Percentiles rank a stretch among this genome's conserved stretches.
Evolutionary conservation across 1,140 invertebrate species (phyloP).

Genomic region (Ectropis grisescens): DNA sequence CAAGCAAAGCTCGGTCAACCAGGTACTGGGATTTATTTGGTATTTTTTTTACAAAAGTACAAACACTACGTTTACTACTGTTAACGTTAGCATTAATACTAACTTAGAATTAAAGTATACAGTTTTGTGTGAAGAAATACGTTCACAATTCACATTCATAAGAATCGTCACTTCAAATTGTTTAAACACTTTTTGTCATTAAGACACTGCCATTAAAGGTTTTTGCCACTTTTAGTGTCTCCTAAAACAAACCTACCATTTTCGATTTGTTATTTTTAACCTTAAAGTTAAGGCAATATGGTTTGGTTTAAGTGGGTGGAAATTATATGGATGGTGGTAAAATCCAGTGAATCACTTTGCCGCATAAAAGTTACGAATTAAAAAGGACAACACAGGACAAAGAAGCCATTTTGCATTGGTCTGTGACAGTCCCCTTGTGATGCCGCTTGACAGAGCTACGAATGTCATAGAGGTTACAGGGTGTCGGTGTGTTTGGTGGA

Average conservation of each 20-base stretch:
- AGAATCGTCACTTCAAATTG: not conserved
- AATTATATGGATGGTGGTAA: conserved; percentile 10
- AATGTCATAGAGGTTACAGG: conserved; percentile 21
- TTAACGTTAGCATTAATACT: too few species aligned
- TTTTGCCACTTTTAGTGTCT: not conserved
- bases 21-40: too few species aligned
- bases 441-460: conserved; percentile 37
- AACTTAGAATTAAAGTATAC: too few species aligned
- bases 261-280: too few species aligned
- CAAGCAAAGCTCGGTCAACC: too few species aligned
- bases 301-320: not conserved
- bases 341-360: conserved; percentile 55
- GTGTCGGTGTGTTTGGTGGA: not conserved
- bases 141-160: too few species aligned
- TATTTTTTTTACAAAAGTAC: too few species aligned
- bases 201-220: not conserved
- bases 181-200: not conserved
- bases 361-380: conserved; percentile 67
- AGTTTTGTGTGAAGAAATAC: too few species aligned
- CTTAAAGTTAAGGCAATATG: too few species aligned
- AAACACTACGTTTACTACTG: too few species aligned
- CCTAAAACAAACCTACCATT: not conserved
- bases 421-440: conserved; percentile 57
- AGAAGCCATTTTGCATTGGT: conserved; percentile 63
- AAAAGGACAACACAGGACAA: conserved; percentile 64